A percentile compares a stretch with the other conserved stretches of the same genome.
Conservation (phyloP, 2,888 invertebrate genomes). For the Acrobasis repandana region DNA sequence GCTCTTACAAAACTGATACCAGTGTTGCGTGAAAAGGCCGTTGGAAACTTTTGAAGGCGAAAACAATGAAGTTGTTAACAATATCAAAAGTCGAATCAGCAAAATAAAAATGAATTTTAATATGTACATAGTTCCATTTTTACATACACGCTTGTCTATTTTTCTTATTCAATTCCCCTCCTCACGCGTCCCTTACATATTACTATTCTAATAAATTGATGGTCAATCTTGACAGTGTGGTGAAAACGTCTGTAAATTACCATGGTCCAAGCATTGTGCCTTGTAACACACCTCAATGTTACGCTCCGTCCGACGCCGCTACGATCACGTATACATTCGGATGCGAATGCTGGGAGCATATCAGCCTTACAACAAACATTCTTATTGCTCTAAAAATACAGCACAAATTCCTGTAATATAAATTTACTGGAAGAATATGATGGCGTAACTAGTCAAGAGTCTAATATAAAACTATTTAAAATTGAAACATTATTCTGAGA, state of each 20-base stretch:
- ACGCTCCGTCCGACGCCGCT: conserved; percentile 21
- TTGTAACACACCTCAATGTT: conserved; percentile 34
- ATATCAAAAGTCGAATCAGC: not conserved
- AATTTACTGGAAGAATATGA: not conserved
- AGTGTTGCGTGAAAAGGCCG: conserved; percentile 26
- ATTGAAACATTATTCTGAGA: not conserved
- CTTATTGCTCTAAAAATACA: not conserved
- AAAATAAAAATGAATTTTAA: not conserved
- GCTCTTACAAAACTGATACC: conserved; percentile 24
- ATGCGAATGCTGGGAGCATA: conserved; percentile 29
- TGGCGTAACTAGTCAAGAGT: not conserved
- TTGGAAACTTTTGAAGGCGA: conserved; percentile 23
- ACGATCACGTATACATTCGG: conserved; percentile 39
- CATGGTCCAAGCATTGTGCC: conserved; percentile 26
- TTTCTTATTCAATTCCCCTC: no score
- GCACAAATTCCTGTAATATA: not conserved
- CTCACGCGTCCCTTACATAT: not conserved
- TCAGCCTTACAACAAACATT: conserved; percentile 5
- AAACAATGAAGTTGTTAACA: not conserved
- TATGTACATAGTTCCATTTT: no score
- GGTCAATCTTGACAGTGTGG: not conserved
- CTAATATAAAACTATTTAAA: not conserved
- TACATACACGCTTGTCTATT: no score
- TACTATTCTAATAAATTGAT: not conserved
- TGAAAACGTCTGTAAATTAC: conserved; percentile 15